A percentile compares a stretch with the other conserved stretches of the same genome.
Evolutionary conservation across 2,888 invertebrate species (phyloP).

Genomic region (Calameuta idolon): DNA sequence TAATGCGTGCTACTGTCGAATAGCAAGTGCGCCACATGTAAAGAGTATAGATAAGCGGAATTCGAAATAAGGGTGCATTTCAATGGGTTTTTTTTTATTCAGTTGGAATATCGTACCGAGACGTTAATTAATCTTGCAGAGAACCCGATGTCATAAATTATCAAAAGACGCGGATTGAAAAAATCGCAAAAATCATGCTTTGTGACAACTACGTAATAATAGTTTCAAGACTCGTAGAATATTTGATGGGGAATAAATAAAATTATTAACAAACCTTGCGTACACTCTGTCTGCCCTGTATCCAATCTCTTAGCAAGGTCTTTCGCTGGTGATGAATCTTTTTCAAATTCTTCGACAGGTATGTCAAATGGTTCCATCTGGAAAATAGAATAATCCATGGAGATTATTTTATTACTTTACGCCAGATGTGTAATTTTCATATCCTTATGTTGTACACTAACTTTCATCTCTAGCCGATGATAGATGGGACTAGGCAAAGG

Average conservation of each 20-base stretch:
- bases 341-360: conserved; percentile 49
- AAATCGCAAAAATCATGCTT: not conserved
- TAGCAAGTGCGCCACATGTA: not conserved
- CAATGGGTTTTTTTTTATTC: not conserved
- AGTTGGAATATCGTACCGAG: not conserved
- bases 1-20: not conserved
- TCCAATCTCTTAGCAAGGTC: conserved; percentile 51
- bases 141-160: not conserved
- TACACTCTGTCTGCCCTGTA: conserved; percentile 48
- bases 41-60: not conserved
- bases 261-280: conserved; percentile 47
- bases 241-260: not conserved
- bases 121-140: not conserved
- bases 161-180: not conserved
- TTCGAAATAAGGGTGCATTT: not conserved
- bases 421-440: not conserved
- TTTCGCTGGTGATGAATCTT: conserved; percentile 40
- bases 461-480: conserved; percentile 60
- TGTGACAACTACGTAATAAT: not conserved
- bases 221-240: not conserved
- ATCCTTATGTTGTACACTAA: conserved; percentile 28
- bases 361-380: conserved; percentile 59
- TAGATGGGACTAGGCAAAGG: conserved; percentile 49
- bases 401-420: not conserved
- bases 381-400: conserved; percentile 1